phyloP scores from a whole-genome alignment of 2,113 vertebrate genomes.

The Buteo buteo region DNA sequence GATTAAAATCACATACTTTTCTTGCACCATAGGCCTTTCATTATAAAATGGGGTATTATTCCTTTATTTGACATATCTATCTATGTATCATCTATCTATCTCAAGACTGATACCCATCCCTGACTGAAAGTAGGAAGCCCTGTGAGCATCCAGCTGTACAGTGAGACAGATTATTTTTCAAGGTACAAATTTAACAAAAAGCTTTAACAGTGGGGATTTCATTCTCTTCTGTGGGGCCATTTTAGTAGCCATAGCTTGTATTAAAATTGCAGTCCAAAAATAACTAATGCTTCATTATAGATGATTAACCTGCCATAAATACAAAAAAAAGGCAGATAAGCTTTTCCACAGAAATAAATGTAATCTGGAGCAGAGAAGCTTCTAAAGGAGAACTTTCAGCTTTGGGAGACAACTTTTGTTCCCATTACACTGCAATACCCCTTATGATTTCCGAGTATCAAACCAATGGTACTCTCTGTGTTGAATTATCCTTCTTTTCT shows the following conservation, averaged over 20 bases:
- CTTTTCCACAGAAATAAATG: background rate
- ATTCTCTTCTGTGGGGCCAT: background rate
- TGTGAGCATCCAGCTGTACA: background rate
- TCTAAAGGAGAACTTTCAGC: background rate
- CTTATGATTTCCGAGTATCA: background rate
- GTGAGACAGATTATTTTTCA: background rate
- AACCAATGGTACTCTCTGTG: background rate
- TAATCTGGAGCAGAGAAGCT: background rate
- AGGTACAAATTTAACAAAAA: background rate
- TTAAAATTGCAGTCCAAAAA: background rate
- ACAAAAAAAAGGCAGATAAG: background rate
- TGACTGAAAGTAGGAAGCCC: background rate
- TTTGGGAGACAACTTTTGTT: background rate
- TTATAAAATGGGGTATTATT: background rate
- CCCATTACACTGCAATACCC: background rate
- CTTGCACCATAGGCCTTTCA: background rate
- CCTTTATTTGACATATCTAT: background rate
- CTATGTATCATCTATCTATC: background rate
- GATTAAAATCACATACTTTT: background rate
- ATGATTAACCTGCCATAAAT: background rate
- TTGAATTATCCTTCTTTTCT: background rate
- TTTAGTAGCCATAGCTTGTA: background rate
- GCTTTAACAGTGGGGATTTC: background rate
- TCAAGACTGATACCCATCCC: background rate
- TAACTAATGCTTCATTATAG: background rate